Conservation (phyloP, 2,797 vertebrate species). For the Manis crassicaudata region DNA sequence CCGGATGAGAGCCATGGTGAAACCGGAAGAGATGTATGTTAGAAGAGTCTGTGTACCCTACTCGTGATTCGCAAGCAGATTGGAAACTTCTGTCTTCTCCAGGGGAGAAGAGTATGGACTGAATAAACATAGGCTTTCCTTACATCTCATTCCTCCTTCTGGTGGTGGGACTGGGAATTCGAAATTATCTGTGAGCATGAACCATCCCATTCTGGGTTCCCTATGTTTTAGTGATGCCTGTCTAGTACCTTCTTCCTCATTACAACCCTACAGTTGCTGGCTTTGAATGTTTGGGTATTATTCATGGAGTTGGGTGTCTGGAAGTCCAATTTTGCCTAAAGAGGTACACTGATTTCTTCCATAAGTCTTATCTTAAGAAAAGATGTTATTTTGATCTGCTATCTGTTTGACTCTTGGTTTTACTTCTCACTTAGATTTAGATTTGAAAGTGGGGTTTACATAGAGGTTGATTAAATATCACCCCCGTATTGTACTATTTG, state of each 20-base stretch:
- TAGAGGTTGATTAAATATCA: not conserved
- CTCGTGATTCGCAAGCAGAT: not conserved
- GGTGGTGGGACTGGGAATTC: not conserved
- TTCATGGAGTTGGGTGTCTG: not conserved
- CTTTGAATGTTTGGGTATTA: not conserved
- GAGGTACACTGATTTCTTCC: not conserved
- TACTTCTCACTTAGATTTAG: not conserved
- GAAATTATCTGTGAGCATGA: not conserved
- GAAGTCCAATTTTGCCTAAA: not conserved
- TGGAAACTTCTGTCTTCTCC: not conserved
- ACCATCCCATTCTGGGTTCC: not conserved
- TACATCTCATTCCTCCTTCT: not conserved
- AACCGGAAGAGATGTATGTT: not conserved
- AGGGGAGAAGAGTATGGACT: not conserved
- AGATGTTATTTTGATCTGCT: not conserved
- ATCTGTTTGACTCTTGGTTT: not conserved
- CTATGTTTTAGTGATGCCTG: not conserved
- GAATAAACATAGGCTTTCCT: not conserved
- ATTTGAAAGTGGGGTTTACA: not conserved
- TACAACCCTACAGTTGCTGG: not conserved
- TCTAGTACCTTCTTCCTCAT: not conserved
- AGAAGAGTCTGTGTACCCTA: accelerated
- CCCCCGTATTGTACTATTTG: not conserved
- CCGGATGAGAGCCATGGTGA: not conserved
- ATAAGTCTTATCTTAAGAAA: not conserved